A percentile compares a stretch with the other conserved stretches of the same genome.
Evolutionary conservation across 1,140 invertebrate genomes (phyloP).

Genomic region (Cotesia vestalis): DNA sequence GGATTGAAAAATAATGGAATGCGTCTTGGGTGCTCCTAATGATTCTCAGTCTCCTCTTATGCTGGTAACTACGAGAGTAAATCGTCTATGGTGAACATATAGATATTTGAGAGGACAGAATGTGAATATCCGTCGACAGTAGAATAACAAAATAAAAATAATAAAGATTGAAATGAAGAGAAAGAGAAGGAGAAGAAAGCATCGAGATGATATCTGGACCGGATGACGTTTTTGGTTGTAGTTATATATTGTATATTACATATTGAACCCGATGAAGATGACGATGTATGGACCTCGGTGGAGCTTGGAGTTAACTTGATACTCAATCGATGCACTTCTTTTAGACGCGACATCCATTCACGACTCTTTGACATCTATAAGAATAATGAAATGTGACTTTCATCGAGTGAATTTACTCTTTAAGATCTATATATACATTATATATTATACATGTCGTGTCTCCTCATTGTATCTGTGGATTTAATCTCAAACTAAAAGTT

Average conservation of each 20-base stretch:
- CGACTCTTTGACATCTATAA: not conserved
- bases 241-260: too few species aligned
- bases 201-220: constrained; percentile 24
- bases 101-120: too few species aligned
- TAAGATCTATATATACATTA: not conserved
- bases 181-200: not conserved
- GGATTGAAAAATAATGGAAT: constrained; percentile 4
- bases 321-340: not conserved
- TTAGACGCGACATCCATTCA: not conserved
- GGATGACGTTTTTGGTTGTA: constrained; percentile 10
- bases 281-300: not conserved
- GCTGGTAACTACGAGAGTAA: too few species aligned
- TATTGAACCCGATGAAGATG: not conserved
- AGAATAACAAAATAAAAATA: too few species aligned
- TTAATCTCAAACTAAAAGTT: too few species aligned
- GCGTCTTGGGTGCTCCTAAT: constrained; percentile 5
- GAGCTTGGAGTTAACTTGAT: too few species aligned
- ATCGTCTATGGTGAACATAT: too few species aligned
- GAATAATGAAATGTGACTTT: constrained; percentile 8
- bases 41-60: not conserved
- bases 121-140: too few species aligned
- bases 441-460: too few species aligned
- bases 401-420: not conserved
- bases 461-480: too few species aligned
- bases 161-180: not conserved